Base-by-base conservation (phyloP, 2,888 invertebrate genomes). In the Colostygia pectinataria region DNA sequence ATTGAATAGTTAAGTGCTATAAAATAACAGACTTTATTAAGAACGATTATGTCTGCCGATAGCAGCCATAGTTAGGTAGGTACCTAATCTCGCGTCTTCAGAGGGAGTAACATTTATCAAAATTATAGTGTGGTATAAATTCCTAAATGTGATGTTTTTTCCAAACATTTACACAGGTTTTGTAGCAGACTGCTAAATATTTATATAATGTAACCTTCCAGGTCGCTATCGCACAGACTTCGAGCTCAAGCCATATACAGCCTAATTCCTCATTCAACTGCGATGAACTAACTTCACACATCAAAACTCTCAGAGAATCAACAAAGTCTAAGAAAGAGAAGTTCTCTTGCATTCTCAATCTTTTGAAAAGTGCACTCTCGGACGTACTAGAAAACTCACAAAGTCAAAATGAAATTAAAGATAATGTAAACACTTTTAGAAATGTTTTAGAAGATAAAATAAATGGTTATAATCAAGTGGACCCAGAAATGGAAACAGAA, bases 331-430 rank as follows among this genome's bases (percentile, higher is more conserved):
- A 62, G 32, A 64, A 66, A 46, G 66, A 66, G 24, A 63, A 49
- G 39, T 61, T 71, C 0, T 52, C 48, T 0, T 65, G 70, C n/a
- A 53, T 64, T 3, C 33, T 59, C 0, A 68, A 63, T 29, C 43
- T 66, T 8, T 36, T 70, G 0, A 68, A 70, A 41, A 48, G 42
- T 6, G 52, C 70, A 4, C 50, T 71, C 1, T 39, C 61, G 1
- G 65, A 68, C 7, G 71, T 53, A 24, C 29, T 59, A 9, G 50
- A 52, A 2, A 49, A 33, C 3, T 27, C 41, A 2, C 25, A 32
- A 9, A 32, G 18, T 3, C 7, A 31, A 8, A 33, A 15, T 20
- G 39, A 37, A 57, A 36, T 4, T 12, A 44, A 49, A 39, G 42
- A 55, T 1, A 28, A 20, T n/a, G n/a, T 25, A 4, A 12, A 20